Conservation (phyloP, 2,113 vertebrate species). For the Ancistrus triradiatus region DNA sequence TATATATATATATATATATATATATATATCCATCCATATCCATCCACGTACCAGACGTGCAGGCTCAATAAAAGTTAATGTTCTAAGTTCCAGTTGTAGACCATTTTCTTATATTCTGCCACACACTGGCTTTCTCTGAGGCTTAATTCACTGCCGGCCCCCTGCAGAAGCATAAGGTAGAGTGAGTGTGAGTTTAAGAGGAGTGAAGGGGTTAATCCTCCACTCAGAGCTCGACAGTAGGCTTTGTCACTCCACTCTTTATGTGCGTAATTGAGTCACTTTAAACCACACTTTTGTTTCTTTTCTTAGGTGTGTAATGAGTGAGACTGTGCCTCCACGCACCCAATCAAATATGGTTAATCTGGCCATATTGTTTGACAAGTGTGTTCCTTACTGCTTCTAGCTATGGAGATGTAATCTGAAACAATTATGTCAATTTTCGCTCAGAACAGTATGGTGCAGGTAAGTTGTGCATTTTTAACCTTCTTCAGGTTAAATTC, state of each 20-base stretch:
- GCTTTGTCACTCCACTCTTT: conserved; percentile 60
- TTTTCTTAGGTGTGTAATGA: conserved; percentile 68
- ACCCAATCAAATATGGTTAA: conserved; percentile 77
- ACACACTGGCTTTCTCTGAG: conserved; percentile 19
- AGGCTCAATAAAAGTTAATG: conserved; percentile 15
- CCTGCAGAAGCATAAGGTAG: conserved; percentile 26
- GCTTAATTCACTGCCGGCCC: conserved; percentile 15
- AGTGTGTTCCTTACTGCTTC: conserved; percentile 67
- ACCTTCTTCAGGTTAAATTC: conserved; percentile 65
- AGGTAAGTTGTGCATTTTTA: conserved; percentile 63
- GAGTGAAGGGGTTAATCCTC: conserved; percentile 66
- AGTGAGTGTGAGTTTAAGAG: conserved; percentile 46
- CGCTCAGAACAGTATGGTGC: conserved; percentile 70
- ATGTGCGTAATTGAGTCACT: conserved; percentile 68
- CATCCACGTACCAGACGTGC: no score
- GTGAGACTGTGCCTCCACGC: conserved; percentile 65
- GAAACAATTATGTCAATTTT: conserved; percentile 75
- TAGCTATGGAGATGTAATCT: conserved; percentile 71
- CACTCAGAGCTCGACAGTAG: conserved; percentile 55
- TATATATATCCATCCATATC: no score
- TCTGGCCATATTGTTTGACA: conserved; percentile 75
- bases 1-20: no score
- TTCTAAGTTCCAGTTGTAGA: conserved; percentile 10
- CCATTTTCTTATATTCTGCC: conserved; percentile 12
- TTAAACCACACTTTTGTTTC: conserved; percentile 63